Evolutionary conservation across 2,797 vertebrate genomes (phyloP).

Genomic region (Mustela erminea): DNA sequence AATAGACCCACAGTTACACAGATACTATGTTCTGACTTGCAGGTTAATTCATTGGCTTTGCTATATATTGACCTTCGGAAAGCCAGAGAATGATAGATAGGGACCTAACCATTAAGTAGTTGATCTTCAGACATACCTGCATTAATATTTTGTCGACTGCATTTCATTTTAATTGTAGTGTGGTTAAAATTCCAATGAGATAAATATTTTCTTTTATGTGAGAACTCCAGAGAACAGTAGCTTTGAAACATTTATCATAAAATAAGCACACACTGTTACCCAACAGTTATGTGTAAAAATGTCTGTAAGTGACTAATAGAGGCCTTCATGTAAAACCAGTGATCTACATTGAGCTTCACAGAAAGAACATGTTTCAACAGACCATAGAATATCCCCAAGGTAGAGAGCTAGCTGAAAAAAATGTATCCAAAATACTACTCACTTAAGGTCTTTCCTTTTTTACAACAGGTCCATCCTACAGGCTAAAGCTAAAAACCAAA

Average conservation of each 20-base stretch:
- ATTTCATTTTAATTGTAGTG: conserved; percentile 74
- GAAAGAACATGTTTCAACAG: conserved; percentile 25
- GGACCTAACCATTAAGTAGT: conserved; percentile 60
- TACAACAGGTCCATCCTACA: not conserved
- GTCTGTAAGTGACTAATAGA: conserved; percentile 64
- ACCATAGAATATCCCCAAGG: not conserved
- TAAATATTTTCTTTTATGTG: conserved; percentile 67
- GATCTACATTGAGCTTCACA: not conserved
- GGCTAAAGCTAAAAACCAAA: conserved; percentile 26
- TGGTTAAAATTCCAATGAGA: conserved; percentile 63
- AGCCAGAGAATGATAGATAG: conserved; percentile 48
- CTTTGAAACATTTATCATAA: conserved; percentile 70
- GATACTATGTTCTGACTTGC: conserved; percentile 10
- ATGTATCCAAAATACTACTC: not conserved
- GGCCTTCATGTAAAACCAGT: conserved; percentile 63
- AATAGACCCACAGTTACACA: conserved; percentile 1
- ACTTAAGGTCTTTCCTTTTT: conserved; percentile 15
- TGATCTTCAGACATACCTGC: conserved; percentile 62
- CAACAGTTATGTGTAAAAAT: conserved; percentile 64
- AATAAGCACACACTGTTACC: conserved; percentile 68
- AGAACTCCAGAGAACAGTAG: conserved; percentile 59
- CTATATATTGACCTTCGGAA: conserved; percentile 38
- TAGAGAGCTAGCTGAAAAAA: not conserved
- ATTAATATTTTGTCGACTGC: conserved; percentile 77
- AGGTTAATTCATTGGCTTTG: conserved; percentile 50